Conservation (phyloP, 2,888 invertebrate species). For the Protonemura montana region DNA sequence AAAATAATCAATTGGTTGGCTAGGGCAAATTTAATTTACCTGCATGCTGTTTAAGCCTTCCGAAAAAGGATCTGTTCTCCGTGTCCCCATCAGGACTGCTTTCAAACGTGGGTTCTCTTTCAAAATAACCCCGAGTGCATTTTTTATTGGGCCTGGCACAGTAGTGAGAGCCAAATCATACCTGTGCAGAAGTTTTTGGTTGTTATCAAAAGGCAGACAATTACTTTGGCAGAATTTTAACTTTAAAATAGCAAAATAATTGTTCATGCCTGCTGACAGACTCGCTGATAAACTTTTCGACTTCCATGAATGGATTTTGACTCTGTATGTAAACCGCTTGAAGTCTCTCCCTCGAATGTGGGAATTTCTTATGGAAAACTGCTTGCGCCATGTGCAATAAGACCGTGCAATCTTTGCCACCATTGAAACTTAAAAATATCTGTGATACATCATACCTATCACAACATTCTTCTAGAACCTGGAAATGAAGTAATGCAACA, state of each 20-base stretch:
- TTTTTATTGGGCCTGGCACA: constrained; percentile 74
- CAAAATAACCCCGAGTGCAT: constrained; percentile 71
- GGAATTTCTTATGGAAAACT: constrained; percentile 57
- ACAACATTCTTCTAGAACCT: constrained; percentile 71
- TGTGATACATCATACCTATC: constrained; percentile 72
- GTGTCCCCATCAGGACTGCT: constrained; percentile 91
- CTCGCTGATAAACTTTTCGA: constrained; percentile 74
- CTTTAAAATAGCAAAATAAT: constrained; percentile 23
- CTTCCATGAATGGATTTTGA: constrained; percentile 81
- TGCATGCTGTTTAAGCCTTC: constrained; percentile 72
- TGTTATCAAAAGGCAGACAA: background rate
- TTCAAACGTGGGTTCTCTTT: constrained; percentile 68
- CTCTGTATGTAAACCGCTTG: constrained; percentile 83
- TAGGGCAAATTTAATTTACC: constrained; percentile 59
- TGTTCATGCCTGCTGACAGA: constrained; percentile 63
- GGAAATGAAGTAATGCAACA: constrained; percentile 53
- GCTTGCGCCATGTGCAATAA: constrained; percentile 76
- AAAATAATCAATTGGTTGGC: background rate
- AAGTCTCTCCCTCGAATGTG: constrained; percentile 56
- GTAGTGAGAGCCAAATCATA: constrained; percentile 78
- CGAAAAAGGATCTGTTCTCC: constrained; percentile 86
- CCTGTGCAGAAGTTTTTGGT: constrained; percentile 53
- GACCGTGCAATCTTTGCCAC: constrained; percentile 98
- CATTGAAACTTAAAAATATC: constrained; percentile 93
- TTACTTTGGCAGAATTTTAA: constrained; percentile 9